Base-by-base conservation (phyloP, 2,888 invertebrate species). In the Resseliella maxima region DNA sequence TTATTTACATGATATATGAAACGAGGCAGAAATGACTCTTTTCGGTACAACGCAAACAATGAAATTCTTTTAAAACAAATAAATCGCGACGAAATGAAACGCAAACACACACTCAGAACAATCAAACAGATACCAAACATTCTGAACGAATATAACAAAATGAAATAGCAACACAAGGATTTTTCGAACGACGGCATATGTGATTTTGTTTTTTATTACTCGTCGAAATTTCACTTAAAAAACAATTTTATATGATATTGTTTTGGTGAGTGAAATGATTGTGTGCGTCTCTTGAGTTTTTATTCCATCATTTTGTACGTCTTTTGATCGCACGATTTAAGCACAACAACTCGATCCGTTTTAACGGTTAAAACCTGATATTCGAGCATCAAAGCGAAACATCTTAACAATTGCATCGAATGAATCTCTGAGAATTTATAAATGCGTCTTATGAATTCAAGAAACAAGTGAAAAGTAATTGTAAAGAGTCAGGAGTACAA, bases 361-460 rank as follows among this genome's bases (percentile, higher is more conserved):
- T 81, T 81, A 81, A 81, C 81, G 81, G 81, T 81, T 8, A 35
- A 81, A 81, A 81, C 81, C 81, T 81, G 81, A 81, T 81, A 36
- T 81, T 81, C 36, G 21, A 35, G 36, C 5, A 36, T 81, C 59
- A 59, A 59, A 59, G 59, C 27, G 12, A 27, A 50, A 41, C 5
- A 50, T 50, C 50, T 50, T 8, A 50, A 50, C 50, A 50, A 50
- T 50, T 50, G 50, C 50, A 50, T 18, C 50, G 50, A 21, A 50
- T n/a, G n/a, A n/a, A n/a, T n/a, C n/a, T n/a, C n/a, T n/a, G n/a
- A n/a, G n/a, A n/a, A n/a, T n/a, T n/a, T n/a, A 50, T 12, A 18
- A 50, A 50, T 59, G 59, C 59, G 59, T 59, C 18, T 59, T 27
- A 6, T 12, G 27, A 50, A 10, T 6, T 3, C 3, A 3, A 5